phyloP scores from a whole-genome alignment of 2,888 invertebrate genomes.

The Scaptomyza cyrtandrae region DNA sequence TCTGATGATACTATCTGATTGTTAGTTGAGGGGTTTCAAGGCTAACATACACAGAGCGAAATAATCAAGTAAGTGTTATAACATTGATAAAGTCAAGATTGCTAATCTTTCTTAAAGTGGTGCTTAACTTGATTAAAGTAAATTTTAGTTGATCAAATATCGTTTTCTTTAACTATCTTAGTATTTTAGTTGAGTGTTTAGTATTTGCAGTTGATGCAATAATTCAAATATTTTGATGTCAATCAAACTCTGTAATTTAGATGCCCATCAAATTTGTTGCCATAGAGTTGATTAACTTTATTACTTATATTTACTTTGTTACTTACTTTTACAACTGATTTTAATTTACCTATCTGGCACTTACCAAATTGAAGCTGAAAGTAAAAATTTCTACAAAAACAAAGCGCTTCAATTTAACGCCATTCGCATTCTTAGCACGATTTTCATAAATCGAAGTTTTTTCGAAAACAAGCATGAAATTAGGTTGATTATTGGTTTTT shows the following conservation, averaged over 20 bases:
- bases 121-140: too few species aligned
- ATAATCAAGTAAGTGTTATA: too few species aligned
- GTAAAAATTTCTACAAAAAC: background rate
- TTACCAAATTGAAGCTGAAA: too few species aligned
- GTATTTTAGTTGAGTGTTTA: too few species aligned
- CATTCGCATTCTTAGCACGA: background rate
- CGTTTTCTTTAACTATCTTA: too few species aligned
- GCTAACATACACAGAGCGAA: background rate
- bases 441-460: background rate
- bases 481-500: slow-evolving; percentile 2
- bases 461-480: background rate
- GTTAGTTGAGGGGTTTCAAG: background rate
- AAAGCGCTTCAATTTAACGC: background rate
- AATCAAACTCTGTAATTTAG: too few species aligned
- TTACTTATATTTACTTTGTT: background rate
- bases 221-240: too few species aligned
- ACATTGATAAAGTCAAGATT: too few species aligned
- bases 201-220: too few species aligned
- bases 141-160: too few species aligned
- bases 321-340: background rate
- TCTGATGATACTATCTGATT: slow-evolving; percentile 1
- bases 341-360: background rate
- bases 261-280: too few species aligned
- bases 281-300: background rate
- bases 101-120: too few species aligned